Evolutionary conservation across 2,797 vertebrate genomes (phyloP).

Genomic region (Clarias pachynema): DNA sequence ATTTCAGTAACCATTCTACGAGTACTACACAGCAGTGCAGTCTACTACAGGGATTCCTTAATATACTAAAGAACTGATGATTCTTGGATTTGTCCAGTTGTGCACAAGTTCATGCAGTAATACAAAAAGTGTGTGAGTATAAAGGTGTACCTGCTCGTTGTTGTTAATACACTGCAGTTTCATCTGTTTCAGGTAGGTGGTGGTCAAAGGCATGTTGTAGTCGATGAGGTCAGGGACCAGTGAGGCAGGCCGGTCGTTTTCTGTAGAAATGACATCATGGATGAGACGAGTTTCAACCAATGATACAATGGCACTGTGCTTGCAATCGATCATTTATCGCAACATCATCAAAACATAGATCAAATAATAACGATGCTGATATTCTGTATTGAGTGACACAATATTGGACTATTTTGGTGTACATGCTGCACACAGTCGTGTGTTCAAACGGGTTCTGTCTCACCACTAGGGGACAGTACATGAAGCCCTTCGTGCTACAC

Average conservation of each 20-base stretch:
- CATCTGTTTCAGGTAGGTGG: slow-evolving; percentile 98
- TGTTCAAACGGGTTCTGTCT: background rate
- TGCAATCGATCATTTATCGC: background rate
- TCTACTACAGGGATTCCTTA: background rate
- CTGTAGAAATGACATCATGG: slow-evolving; percentile 66
- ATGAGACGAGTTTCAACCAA: background rate
- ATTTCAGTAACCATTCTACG: background rate
- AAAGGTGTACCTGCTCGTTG: slow-evolving; percentile 83
- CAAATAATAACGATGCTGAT: background rate
- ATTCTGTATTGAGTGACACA: background rate
- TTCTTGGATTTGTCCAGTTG: background rate
- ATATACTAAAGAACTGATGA: background rate
- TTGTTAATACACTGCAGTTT: slow-evolving; percentile 93
- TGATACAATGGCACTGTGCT: background rate
- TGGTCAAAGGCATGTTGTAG: slow-evolving; percentile 98
- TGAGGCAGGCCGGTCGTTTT: slow-evolving; percentile 90
- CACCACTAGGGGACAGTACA: slow-evolving; percentile 63
- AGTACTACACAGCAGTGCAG: background rate
- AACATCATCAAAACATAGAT: background rate
- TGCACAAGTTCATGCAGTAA: background rate
- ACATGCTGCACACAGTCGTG: background rate
- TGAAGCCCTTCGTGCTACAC: slow-evolving; percentile 7
- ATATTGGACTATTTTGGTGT: too few relatives aligned
- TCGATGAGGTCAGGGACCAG: slow-evolving; percentile 95
- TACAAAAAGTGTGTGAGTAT: background rate